Evolutionary conservation across 1,140 invertebrate genomes (phyloP), one percentile per base, ranked within the genome.

Genomic region (Ditylenchus dipsaci): DNA sequence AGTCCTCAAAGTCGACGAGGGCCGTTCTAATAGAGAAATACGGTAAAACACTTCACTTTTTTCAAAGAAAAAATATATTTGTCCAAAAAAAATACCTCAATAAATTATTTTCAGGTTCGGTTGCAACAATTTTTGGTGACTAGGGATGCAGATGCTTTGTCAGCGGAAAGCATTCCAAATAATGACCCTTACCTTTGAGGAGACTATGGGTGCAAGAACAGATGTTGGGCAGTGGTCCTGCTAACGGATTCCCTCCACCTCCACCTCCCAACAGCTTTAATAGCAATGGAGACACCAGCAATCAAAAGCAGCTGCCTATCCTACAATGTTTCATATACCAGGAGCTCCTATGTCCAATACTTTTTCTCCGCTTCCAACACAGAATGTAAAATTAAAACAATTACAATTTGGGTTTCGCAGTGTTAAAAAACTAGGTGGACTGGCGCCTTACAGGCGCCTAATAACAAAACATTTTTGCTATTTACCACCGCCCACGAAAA

Each of bases 71-170:
- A n/a, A n/a, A n/a, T n/a, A n/a, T n/a, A n/a, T n/a, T n/a, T n/a
- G n/a, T n/a, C 33, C 11, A 38, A 38, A 38, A 38, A 38, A 5
- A 38, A 5, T 3, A 38, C n/a, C n/a, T 38, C 3, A 38, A 11
- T 11, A 38, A 38, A 38, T 3, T 11, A 38, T 38, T 38, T 38
- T 3, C 33, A 53, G 23, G 23, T 53, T 5, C 15, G 49, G n/a
- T 8, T 45, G 0, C 9, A 60, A 76, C 13, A 76, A 43, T 19
- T 73, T 9, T 45, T 15, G 26, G 74, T 66, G 23, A 49, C 38
- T 23, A 43, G 11, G 23, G 69, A 23, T n/a, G 21, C 69, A 7
- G 23, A 23, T 26, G 49, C 49, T 19, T 26, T 17, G 49, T 53
- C n/a, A 8, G n/a, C 49, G 49, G 49, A 53, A 26, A 26, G 49